A percentile compares a stretch with the other conserved stretches of the same genome.
Conservation (phyloP, 2,113 vertebrate genomes). For the rabbit (Oryctolagus cuniculus) region DNA sequence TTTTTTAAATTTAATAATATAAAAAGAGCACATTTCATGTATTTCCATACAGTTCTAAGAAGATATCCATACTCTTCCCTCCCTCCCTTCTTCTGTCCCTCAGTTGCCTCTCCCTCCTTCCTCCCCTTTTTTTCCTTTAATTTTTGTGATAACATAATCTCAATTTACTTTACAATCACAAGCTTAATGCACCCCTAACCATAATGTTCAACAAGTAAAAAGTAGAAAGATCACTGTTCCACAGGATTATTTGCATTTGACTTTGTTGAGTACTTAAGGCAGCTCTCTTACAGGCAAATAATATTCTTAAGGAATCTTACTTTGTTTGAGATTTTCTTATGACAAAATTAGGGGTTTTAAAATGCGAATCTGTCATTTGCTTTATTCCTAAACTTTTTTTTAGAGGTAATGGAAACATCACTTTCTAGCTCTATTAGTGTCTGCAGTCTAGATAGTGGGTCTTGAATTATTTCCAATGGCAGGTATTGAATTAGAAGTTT, state of each 20-base stretch:
- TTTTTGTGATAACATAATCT: no score
- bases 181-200: no score
- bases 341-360: slow-evolving; percentile 14
- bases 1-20: no score
- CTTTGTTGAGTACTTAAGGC: slow-evolving; percentile 26
- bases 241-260: background rate
- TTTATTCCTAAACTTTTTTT: slow-evolving; percentile 28
- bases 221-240: no score
- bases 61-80: no score
- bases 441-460: background rate
- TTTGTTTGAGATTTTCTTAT: slow-evolving; percentile 26
- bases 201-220: no score
- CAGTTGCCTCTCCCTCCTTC: no score
- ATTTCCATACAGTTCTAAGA: no score
- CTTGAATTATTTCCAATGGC: slow-evolving; percentile 6
- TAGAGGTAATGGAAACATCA: background rate
- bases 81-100: no score
- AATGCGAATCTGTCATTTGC: slow-evolving; percentile 5
- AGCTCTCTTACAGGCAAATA: background rate
- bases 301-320: background rate
- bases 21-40: no score
- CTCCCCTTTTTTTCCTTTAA: no score
- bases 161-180: no score
- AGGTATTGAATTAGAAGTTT: background rate
- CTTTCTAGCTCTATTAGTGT: background rate